Conservation (phyloP, 2,113 vertebrate genomes). For the human region DNA sequence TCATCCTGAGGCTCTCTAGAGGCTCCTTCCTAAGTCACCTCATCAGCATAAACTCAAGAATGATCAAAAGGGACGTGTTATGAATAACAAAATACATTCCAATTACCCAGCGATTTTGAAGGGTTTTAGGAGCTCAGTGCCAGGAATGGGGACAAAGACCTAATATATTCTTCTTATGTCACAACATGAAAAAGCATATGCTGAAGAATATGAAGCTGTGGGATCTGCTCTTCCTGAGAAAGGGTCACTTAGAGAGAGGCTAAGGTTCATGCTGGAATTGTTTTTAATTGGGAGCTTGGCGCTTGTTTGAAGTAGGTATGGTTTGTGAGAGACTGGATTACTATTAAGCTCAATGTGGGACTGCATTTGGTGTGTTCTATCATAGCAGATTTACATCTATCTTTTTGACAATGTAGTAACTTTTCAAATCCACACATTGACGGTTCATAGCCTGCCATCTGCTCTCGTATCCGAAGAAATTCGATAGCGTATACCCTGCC, state of each 20-base stretch:
- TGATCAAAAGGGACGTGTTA: neutral
- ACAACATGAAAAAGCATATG: neutral
- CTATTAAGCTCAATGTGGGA: conserved; percentile 73
- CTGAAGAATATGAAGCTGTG: neutral
- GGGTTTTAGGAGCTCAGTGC: neutral
- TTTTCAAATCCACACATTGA: conserved; percentile 73
- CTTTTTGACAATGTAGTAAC: conserved; percentile 77
- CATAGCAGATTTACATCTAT: conserved; percentile 80
- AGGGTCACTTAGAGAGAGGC: neutral
- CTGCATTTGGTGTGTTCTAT: conserved; percentile 77
- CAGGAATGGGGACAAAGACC: neutral
- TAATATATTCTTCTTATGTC: neutral
- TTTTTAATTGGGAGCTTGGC: conserved; percentile 50
- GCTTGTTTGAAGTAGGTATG: conserved; percentile 50
- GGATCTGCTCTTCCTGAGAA: neutral
- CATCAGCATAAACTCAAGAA: neutral
- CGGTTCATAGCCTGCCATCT: conserved; percentile 78
- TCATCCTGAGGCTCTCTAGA: neutral
- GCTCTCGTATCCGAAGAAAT: conserved; percentile 75
- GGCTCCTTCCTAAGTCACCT: neutral
- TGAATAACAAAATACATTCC: neutral
- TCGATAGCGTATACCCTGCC: neutral
- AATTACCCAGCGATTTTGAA: neutral
- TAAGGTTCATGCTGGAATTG: conserved; percentile 25
- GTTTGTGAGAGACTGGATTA: conserved; percentile 61